These are phyloP conservation scores for Corythucha ciliata DNA, from an alignment of 2,888 invertebrate genomes.

Conservation along the genomic window DNA sequence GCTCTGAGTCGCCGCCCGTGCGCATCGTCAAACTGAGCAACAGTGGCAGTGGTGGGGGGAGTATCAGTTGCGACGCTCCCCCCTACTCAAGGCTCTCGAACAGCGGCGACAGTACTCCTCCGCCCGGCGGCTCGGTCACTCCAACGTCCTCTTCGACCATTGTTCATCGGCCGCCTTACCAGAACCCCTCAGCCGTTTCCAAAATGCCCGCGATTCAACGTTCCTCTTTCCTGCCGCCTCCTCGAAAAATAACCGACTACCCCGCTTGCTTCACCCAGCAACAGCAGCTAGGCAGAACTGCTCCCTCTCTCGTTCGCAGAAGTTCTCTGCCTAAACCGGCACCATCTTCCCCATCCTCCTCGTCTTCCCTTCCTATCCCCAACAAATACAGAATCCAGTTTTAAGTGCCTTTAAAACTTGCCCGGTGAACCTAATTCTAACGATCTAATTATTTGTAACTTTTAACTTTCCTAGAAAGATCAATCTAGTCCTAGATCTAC, in stretches of 20 bases:
- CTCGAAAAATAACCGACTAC: slow-evolving; percentile 50
- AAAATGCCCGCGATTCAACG: slow-evolving; percentile 1
- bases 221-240: slow-evolving; percentile 40
- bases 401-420: no score
- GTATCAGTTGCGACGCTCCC: slow-evolving; percentile 17
- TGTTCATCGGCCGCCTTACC: background rate
- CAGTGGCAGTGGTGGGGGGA: slow-evolving; percentile 14
- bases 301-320: slow-evolving; percentile 33
- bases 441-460: no score
- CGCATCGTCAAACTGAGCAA: slow-evolving; percentile 41
- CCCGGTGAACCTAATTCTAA: no score
- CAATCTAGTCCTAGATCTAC: no score
- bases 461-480: no score
- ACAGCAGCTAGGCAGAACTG: slow-evolving; percentile 26
- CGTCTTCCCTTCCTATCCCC: slow-evolving; percentile 44
- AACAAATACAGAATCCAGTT: slow-evolving; percentile 69
- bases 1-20: slow-evolving; percentile 25
- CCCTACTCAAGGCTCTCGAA: slow-evolving; percentile 24
- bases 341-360: no score
- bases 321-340: no score
- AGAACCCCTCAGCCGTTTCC: background rate
- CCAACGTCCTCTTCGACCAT: slow-evolving; percentile 12
- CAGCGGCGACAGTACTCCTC: slow-evolving; percentile 17
- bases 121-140: slow-evolving; percentile 20
- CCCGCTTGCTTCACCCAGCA: slow-evolving; percentile 39